Evolutionary conservation across 2,113 vertebrate genomes (phyloP), one percentile per base, ranked within the genome.

Genomic region (Hymenochirus boettgeri): DNA sequence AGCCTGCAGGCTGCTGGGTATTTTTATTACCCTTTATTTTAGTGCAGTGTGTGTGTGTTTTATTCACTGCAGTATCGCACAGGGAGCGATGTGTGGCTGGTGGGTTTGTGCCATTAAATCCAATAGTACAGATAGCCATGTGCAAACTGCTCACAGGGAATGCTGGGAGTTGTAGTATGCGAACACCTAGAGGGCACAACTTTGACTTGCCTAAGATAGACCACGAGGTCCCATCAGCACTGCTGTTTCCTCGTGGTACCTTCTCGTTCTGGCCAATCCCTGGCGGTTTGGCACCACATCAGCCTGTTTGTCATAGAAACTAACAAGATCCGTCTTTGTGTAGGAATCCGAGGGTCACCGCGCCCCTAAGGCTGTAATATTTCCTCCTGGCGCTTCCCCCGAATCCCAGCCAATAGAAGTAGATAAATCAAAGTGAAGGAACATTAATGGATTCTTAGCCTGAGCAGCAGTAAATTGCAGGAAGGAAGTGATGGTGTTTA

Each of bases 381-480:
- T 56, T 22, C 54, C 27, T 35, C 5, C 54, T 11, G 4, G 7
- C n/a, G 11, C 29, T 21, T n/a, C 22, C 55, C 3, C 35, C 64
- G 15, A 11, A 47, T 59, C 46, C 3, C 56, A 12, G 64, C 27
- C 45, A 26, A 17, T 6, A 31, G 63, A 26, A 57, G 54, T 19
- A 67, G 64, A 67, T 67, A 59, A 59, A 67, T 67, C 55, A 66
- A 57, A 51, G 21, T 58, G 64, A 66, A 39, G 29, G 62, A 48
- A 57, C 23, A 53, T 57, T 65, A 65, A 65, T 65, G 63, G 42
- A 35, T 65, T 50, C 13, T 37, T 53, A 65, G 63, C 37, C 54
- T 57, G 54, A 57, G 57, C 63, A 65, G 56, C 64, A 56, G 45
- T 58, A 66, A 66, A 66, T 66, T 66, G 58, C 54, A 58, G 54